Percentiles rank a stretch among this genome's conserved stretches.
Evolutionary conservation across 2,888 invertebrate genomes (phyloP).

Genomic region (Brachyopa scutellaris): DNA sequence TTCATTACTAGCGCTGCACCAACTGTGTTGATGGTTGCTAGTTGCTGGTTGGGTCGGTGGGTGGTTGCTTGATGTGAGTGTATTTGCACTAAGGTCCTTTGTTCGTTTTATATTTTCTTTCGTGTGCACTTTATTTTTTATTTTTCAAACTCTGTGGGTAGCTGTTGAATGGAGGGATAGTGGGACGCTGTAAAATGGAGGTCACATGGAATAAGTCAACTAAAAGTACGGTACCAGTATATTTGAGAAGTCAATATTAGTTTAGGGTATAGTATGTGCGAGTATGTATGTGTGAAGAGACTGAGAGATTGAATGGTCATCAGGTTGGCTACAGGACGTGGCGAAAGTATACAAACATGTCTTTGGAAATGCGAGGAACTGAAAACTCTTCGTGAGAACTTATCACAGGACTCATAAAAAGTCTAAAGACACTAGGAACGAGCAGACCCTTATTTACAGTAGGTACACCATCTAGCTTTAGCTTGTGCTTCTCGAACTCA

Average conservation of each 20-base stretch:
- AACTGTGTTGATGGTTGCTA: background rate
- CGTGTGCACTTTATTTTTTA: background rate
- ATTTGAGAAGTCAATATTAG: slow-evolving; percentile 33
- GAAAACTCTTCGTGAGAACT: too few relatives aligned
- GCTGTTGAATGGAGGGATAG: background rate
- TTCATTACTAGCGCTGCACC: slow-evolving; percentile 53
- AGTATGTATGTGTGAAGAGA: background rate
- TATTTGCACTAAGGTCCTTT: slow-evolving; percentile 21
- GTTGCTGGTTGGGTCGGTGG: too few relatives aligned
- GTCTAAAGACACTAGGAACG: too few relatives aligned
- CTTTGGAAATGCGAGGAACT: too few relatives aligned
- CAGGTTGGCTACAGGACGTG: slow-evolving; percentile 8
- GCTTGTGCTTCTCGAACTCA: too few relatives aligned
- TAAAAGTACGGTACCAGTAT: too few relatives aligned
- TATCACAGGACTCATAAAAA: too few relatives aligned
- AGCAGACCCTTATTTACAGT: too few relatives aligned
- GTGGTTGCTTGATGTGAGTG: too few relatives aligned
- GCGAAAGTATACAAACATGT: background rate
- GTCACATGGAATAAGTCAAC: slow-evolving; percentile 32
- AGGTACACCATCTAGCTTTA: too few relatives aligned
- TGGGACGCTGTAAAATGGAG: background rate
- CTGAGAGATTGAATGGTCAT: slow-evolving; percentile 3
- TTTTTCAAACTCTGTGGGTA: slow-evolving; percentile 15
- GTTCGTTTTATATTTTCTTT: slow-evolving; percentile 8
- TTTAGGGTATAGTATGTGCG: too few relatives aligned